Evolutionary conservation across 2,888 invertebrate genomes (phyloP).

Genomic region (Ectemnius lituratus): DNA sequence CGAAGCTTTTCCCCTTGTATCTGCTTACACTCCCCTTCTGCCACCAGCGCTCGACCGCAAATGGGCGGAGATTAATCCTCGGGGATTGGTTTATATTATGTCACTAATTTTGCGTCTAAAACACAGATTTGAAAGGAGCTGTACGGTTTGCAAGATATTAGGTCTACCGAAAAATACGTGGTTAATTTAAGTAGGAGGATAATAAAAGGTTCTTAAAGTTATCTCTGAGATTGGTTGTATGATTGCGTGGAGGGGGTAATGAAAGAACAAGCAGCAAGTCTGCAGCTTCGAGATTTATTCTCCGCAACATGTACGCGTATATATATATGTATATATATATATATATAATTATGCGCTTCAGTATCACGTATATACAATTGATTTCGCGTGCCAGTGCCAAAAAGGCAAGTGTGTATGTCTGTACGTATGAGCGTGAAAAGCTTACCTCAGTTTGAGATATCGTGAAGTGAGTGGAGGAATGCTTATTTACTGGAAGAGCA

Average conservation of each 20-base stretch:
- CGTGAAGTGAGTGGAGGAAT: too few relatives aligned
- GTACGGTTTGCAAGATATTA: too few relatives aligned
- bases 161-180: too few relatives aligned
- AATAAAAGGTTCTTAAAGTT: too few relatives aligned
- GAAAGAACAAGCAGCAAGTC: not conserved
- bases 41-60: not conserved
- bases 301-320: conserved; percentile 62
- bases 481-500: not conserved
- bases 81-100: too few relatives aligned
- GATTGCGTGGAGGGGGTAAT: not conserved
- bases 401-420: conserved; percentile 11
- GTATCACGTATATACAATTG: conserved; percentile 64
- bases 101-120: conserved; percentile 25
- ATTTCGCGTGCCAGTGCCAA: conserved; percentile 55
- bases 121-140: conserved; percentile 62
- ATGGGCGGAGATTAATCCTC: too few relatives aligned
- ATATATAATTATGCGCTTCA: conserved; percentile 35
- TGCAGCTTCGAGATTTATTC: conserved; percentile 60
- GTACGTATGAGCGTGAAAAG: too few relatives aligned
- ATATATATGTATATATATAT: conserved; percentile 49
- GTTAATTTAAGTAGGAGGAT: too few relatives aligned
- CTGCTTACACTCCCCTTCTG: not conserved
- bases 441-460: too few relatives aligned
- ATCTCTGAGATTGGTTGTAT: not conserved
- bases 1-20: conserved; percentile 58